Conservation (phyloP, 2,113 vertebrate species). For the Ia io region DNA sequence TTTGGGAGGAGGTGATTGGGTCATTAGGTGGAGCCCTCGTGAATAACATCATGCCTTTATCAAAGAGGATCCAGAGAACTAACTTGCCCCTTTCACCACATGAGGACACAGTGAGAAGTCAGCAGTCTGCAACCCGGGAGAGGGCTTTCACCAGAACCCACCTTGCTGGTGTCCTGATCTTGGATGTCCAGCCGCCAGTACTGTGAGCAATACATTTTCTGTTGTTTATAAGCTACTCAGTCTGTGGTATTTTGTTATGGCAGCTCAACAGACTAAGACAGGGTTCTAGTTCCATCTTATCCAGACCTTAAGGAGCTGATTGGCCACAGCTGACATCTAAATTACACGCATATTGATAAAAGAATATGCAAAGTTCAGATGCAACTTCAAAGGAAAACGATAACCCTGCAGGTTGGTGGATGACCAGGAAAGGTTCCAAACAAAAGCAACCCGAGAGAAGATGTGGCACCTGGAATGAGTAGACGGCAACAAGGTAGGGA, state of each 20-base stretch:
- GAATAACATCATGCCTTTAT: not conserved
- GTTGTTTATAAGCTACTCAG: not conserved
- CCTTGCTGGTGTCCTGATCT: not conserved
- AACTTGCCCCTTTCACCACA: rapidly evolving
- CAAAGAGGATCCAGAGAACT: not conserved
- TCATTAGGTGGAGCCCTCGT: not conserved
- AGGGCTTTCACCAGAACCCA: not conserved
- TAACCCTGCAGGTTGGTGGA: not conserved
- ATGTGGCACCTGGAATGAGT: not conserved
- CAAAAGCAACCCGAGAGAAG: not conserved
- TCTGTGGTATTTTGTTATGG: not conserved
- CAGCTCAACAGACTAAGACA: not conserved
- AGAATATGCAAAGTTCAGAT: not conserved
- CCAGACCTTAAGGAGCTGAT: not conserved
- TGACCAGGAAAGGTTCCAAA: not conserved
- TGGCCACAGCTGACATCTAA: not conserved
- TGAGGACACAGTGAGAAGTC: not conserved
- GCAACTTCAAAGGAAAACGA: not conserved
- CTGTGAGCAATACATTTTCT: not conserved
- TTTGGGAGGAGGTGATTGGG: not conserved
- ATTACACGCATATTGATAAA: not conserved
- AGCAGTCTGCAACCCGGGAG: not conserved
- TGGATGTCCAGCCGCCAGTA: not conserved
- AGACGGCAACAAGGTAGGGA: not conserved
- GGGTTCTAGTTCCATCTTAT: not conserved